Percentiles rank a stretch among this genome's conserved stretches.
phyloP scores from a whole-genome alignment of 2,888 invertebrate species.

The Diachrysia chrysitis region DNA sequence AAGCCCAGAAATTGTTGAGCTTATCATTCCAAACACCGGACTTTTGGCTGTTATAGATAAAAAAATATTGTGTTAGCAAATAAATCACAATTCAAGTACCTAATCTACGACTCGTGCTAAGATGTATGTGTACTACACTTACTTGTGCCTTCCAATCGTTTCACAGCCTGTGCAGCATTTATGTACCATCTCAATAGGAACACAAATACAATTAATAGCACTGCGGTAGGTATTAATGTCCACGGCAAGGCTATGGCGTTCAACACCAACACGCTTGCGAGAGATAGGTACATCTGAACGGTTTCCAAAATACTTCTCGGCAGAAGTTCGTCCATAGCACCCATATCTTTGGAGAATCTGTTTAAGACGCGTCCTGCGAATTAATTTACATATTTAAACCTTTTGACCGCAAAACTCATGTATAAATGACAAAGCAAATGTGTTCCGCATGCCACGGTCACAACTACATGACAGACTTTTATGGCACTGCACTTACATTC shows the following conservation, averaged over 20 bases:
- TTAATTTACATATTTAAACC: no score
- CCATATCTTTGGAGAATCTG: conserved; percentile 95
- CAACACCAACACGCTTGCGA: conserved; percentile 76
- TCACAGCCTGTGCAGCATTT: conserved; percentile 93
- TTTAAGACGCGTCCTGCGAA: conserved; percentile 90
- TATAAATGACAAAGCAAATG: no score
- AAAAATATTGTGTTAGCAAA: not conserved
- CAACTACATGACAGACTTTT: no score
- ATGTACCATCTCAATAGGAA: conserved; percentile 91
- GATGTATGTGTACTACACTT: conserved; percentile 65
- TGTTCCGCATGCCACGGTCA: no score
- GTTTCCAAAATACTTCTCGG: conserved; percentile 91
- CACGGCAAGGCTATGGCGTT: conserved; percentile 82
- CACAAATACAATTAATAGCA: conserved; percentile 89
- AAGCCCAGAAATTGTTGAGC: conserved; percentile 92
- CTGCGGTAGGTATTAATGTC: conserved; percentile 79
- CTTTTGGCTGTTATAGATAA: conserved; percentile 90
- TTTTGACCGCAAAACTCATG: no score
- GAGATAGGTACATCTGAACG: conserved; percentile 85
- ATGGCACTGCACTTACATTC: no score
- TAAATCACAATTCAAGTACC: not conserved
- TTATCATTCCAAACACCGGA: conserved; percentile 94
- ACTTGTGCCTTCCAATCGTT: conserved; percentile 92
- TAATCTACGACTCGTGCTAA: not conserved
- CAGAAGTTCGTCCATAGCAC: conserved; percentile 93